phyloP scores from a whole-genome alignment of 2,113 vertebrate genomes.

The Microcebus tavaratra region DNA sequence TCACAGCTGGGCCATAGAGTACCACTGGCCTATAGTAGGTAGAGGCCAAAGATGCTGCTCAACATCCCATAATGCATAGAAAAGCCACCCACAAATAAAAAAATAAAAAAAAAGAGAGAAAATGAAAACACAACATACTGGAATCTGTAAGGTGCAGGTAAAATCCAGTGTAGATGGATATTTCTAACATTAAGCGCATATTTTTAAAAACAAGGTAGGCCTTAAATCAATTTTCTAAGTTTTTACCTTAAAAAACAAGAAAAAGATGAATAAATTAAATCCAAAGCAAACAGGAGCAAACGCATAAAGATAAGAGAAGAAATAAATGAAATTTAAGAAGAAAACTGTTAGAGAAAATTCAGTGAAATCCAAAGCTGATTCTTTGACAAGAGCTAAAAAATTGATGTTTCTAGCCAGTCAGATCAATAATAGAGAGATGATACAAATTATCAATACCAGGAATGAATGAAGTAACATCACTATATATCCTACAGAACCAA shows the following conservation, averaged over 20 bases:
- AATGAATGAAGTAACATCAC: not conserved
- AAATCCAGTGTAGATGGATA: not conserved
- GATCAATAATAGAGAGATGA: not conserved
- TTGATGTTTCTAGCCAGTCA: not conserved
- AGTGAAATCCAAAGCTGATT: not conserved
- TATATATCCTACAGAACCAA: not conserved
- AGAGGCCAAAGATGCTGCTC: not conserved
- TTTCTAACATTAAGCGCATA: not conserved
- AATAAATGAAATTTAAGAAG: not conserved
- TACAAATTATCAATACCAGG: not conserved
- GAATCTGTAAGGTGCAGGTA: not conserved
- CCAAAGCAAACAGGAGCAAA: not conserved
- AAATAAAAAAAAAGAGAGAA: no score
- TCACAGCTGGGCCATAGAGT: not conserved
- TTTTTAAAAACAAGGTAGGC: not conserved
- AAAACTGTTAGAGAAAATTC: conserved; percentile 6
- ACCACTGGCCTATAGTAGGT: not conserved
- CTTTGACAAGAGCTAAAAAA: not conserved
- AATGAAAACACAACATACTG: not conserved
- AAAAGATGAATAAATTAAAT: not conserved
- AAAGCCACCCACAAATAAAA: not conserved
- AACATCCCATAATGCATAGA: not conserved
- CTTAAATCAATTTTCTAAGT: not conserved
- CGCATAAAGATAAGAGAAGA: not conserved
- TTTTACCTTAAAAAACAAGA: not conserved